A percentile compares a stretch with the other conserved stretches of the same genome.
These are phyloP conservation scores for Athetis lepigone DNA, from an alignment of 2,888 invertebrate genomes.

Conservation along the genomic window DNA sequence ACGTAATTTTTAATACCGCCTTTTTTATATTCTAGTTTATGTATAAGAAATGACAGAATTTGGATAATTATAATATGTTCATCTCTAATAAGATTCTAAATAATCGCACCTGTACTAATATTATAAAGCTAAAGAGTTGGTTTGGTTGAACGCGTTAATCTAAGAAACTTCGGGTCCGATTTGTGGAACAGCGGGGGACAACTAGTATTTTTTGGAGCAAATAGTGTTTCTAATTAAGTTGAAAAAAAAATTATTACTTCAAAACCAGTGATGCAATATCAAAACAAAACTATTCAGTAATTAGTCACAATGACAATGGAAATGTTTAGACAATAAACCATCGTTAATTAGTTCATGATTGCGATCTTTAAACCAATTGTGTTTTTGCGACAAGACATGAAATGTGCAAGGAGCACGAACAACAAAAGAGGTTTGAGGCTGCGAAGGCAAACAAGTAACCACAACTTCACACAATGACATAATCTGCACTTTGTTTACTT, in stretches of 20 bases:
- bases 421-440: slow-evolving; percentile 28
- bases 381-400: slow-evolving; percentile 39
- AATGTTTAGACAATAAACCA: slow-evolving; percentile 6
- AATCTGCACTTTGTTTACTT: slow-evolving; percentile 54
- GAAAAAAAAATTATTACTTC: neutral
- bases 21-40: neutral
- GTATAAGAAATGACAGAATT: neutral
- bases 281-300: slow-evolving; percentile 6
- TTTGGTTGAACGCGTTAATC: no score
- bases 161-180: no score
- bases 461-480: slow-evolving; percentile 42
- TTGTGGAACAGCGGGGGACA: no score
- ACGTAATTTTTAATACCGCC: slow-evolving; percentile 20
- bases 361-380: slow-evolving; percentile 46
- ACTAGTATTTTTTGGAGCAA: no score
- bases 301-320: slow-evolving; percentile 24
- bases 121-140: no score
- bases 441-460: slow-evolving; percentile 41
- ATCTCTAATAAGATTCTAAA: no score
- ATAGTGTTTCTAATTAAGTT: neutral
- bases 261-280: neutral
- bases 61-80: slow-evolving; percentile 9
- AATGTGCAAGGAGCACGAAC: slow-evolving; percentile 40
- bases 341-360: slow-evolving; percentile 42
- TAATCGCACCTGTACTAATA: no score